Conservation (phyloP, 2,797 vertebrate species). For the Sebastolobus altivelis region DNA sequence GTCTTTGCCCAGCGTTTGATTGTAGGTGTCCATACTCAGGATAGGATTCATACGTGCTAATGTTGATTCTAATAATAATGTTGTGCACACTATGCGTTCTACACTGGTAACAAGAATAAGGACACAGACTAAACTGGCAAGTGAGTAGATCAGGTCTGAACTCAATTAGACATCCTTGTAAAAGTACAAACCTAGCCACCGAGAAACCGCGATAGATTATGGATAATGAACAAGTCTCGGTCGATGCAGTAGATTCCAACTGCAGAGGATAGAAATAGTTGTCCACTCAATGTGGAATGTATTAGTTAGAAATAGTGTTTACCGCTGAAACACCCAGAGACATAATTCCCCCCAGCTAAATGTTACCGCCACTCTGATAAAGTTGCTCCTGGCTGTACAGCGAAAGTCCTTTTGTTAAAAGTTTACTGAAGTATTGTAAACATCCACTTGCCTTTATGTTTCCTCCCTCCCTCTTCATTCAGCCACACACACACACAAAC, state of each 20-base stretch:
- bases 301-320: not conserved
- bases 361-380: not conserved
- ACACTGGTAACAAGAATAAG: not conserved
- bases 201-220: not conserved
- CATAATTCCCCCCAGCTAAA: not conserved
- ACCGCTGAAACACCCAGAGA: not conserved
- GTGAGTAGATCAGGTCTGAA: not conserved
- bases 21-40: not conserved
- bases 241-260: not conserved
- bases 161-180: not conserved
- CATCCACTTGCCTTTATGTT: constrained; percentile 66
- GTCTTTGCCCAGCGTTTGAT: not conserved
- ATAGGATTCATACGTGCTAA: not conserved
- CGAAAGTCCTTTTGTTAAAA: constrained; percentile 35
- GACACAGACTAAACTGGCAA: not conserved
- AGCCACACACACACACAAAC: not conserved
- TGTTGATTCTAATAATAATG: not conserved
- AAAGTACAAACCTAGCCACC: not conserved
- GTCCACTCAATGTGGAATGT: not conserved
- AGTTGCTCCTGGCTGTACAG: constrained; percentile 3
- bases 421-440: constrained; percentile 70
- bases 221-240: not conserved
- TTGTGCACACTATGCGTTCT: not conserved
- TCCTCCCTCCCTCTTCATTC: constrained; percentile 58
- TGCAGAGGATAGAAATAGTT: not conserved